phyloP scores from a whole-genome alignment of 1,140 invertebrate species.

The Drosophila punjabiensis region DNA sequence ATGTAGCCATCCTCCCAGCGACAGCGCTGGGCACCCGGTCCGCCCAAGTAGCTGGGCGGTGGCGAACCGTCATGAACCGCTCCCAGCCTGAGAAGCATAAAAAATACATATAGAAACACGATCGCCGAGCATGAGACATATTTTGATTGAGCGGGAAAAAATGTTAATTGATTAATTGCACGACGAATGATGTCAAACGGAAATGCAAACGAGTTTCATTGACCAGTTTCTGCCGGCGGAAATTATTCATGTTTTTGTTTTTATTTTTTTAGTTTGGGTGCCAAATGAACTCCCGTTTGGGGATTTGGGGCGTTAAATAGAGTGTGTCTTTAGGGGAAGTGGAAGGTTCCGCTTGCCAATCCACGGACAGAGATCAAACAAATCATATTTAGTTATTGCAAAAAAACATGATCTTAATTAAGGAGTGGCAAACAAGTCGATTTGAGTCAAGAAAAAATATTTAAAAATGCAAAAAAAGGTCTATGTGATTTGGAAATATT shows the following conservation, averaged over 20 bases:
- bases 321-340: constrained; percentile 16
- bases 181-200: constrained; percentile 73
- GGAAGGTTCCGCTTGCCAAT: constrained; percentile 37
- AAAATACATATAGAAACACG: background rate
- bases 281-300: constrained; percentile 35
- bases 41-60: constrained; percentile 96
- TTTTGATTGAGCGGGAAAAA: constrained; percentile 58
- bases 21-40: constrained; percentile 97
- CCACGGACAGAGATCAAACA: background rate
- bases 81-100: constrained; percentile 89
- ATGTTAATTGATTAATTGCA: constrained; percentile 78
- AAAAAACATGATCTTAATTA: background rate
- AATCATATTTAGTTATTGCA: constrained; percentile 6
- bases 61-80: constrained; percentile 98
- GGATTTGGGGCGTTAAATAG: constrained; percentile 35
- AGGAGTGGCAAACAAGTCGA: background rate
- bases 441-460: background rate
- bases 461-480: background rate
- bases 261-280: constrained; percentile 13
- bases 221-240: constrained; percentile 61
- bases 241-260: constrained; percentile 45
- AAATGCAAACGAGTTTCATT: constrained; percentile 72
- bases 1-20: constrained; percentile 98
- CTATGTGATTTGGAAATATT: background rate
- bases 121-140: constrained; percentile 10